These are phyloP conservation scores for Porites cylindrica DNA, from an alignment of 92 coral and sea anemone genomes.

Conservation along the genomic window DNA sequence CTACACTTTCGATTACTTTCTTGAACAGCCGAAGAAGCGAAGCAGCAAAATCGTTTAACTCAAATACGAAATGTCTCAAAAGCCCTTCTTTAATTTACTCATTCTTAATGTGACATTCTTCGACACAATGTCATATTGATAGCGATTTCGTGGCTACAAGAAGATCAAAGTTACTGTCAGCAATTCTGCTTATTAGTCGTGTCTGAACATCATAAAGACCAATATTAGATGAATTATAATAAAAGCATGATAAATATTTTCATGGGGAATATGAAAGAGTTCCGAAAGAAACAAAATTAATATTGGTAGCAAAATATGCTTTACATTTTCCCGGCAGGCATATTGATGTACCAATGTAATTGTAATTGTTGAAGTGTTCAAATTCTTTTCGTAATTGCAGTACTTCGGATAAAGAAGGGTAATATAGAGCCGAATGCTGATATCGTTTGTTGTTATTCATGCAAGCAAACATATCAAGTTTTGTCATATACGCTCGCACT, in stretches of 20 bases:
- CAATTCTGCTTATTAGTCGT: background rate
- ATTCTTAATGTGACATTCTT: no score
- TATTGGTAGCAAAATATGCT: slow-evolving; percentile 15
- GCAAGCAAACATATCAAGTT: slow-evolving; percentile 16
- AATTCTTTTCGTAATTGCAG: slow-evolving; percentile 4
- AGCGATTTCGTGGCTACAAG: background rate
- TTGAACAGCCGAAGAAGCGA: no score
- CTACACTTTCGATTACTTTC: no score
- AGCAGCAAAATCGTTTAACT: no score
- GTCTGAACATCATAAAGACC: background rate
- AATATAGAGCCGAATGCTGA: background rate
- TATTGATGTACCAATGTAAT: slow-evolving; percentile 35
- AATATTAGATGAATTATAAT: background rate
- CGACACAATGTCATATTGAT: background rate
- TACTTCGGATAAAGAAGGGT: background rate
- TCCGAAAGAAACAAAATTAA: slow-evolving; percentile 14
- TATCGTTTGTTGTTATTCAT: slow-evolving; percentile 1
- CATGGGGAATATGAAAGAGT: background rate
- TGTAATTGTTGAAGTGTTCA: slow-evolving; percentile 18
- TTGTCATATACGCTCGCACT: background rate
- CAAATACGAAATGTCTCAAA: no score
- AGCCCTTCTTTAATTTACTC: no score
- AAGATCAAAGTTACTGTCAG: background rate
- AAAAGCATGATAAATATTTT: background rate
- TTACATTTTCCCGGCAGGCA: slow-evolving; percentile 24